These are phyloP conservation scores for Cantharis rufa DNA, from an alignment of 2,888 invertebrate genomes.

Conservation along the genomic window DNA sequence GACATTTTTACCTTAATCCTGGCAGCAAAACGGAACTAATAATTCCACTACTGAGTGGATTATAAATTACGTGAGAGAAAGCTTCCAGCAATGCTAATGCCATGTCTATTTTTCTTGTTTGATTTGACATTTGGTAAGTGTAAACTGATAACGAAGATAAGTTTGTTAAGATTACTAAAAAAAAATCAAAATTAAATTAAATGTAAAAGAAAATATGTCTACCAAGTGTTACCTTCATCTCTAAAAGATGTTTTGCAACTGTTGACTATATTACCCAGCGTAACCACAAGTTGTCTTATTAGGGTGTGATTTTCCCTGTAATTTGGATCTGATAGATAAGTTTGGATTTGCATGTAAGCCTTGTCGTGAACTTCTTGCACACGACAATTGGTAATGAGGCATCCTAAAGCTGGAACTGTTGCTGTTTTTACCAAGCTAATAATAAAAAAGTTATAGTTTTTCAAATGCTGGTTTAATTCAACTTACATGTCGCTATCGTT, in stretches of 20 bases:
- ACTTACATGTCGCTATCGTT: constrained; percentile 70
- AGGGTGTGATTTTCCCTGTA: constrained; percentile 56
- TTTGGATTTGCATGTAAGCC: constrained; percentile 59
- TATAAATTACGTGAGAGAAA: constrained; percentile 64
- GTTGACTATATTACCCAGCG: constrained; percentile 65
- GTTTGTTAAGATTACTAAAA: constrained; percentile 66
- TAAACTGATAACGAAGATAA: constrained; percentile 62
- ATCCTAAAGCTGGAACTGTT: constrained; percentile 66
- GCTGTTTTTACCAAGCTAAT: constrained; percentile 63
- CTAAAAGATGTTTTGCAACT: constrained; percentile 63
- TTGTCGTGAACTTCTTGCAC: constrained; percentile 61
- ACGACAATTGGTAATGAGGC: constrained; percentile 59
- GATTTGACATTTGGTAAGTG: constrained; percentile 60
- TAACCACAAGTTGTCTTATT: constrained; percentile 63
- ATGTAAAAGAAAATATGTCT: background rate
- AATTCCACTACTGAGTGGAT: constrained; percentile 58
- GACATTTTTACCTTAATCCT: constrained; percentile 55
- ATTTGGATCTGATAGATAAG: constrained; percentile 52
- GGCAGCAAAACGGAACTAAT: constrained; percentile 57
- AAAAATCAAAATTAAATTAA: constrained; percentile 30
- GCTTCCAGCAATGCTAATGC: constrained; percentile 67
- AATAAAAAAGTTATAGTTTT: constrained; percentile 23
- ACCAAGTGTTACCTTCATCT: constrained; percentile 62
- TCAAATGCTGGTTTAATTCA: background rate
- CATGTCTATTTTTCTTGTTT: constrained; percentile 62